Conservation (phyloP, 2,113 vertebrate genomes). For the Prochilodus magdalenae region DNA sequence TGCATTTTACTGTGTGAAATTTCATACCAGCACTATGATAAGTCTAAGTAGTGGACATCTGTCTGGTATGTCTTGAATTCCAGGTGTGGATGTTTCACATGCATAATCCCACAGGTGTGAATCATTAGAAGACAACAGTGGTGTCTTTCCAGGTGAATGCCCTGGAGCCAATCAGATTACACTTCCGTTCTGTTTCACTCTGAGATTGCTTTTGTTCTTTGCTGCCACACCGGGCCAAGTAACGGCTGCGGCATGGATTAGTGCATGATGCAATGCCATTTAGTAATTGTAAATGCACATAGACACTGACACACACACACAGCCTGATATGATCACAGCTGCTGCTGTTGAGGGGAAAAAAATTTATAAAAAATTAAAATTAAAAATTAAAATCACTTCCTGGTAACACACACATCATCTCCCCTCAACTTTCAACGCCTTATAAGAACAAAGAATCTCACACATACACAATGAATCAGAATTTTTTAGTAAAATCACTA, state of each 20-base stretch:
- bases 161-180: not conserved
- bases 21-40: no score
- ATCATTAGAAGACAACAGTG: not conserved
- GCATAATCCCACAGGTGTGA: not conserved
- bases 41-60: not conserved
- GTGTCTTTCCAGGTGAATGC: not conserved
- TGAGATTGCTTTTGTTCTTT: not conserved
- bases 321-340: not conserved
- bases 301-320: not conserved
- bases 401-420: not conserved
- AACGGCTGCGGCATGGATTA: not conserved
- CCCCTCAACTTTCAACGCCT: not conserved
- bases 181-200: not conserved
- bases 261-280: not conserved
- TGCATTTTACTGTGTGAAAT: no score
- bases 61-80: not conserved
- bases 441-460: not conserved
- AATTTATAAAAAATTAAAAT: no score
- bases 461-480: not conserved
- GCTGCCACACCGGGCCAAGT: not conserved
- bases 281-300: not conserved
- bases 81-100: not conserved
- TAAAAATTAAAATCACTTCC: not conserved
- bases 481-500: no score
- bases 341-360: no score